phyloP scores from a whole-genome alignment of 2,797 vertebrate genomes.

The Anniella stebbinsi region DNA sequence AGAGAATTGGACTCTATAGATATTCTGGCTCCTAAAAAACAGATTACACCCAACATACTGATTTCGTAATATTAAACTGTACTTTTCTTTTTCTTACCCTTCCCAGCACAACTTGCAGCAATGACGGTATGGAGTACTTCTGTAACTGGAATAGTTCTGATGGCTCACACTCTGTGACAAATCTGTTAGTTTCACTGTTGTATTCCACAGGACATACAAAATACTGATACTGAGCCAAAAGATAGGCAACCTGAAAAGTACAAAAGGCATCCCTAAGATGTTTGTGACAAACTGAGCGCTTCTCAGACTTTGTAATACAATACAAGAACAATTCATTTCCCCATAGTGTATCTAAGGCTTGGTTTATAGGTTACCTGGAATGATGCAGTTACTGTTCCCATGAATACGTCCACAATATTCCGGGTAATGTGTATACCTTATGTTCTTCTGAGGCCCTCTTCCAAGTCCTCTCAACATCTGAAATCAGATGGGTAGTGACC shows the following conservation, averaged over 20 bases:
- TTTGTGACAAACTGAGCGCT: neutral
- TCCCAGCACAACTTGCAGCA: conserved; percentile 82
- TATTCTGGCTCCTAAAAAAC: neutral
- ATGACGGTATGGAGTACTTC: conserved; percentile 87
- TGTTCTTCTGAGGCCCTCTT: neutral
- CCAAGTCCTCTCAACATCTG: neutral
- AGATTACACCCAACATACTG: neutral
- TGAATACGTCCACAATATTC: neutral
- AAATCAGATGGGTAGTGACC: conserved; percentile 2
- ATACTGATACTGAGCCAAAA: conserved; percentile 92
- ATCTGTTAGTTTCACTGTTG: conserved; percentile 91
- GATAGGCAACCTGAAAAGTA: conserved; percentile 87
- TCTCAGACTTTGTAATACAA: neutral
- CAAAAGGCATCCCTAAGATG: conserved; percentile 41
- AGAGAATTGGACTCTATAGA: neutral
- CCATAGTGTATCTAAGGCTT: neutral
- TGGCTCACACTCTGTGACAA: conserved; percentile 91
- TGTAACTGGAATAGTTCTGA: conserved; percentile 92
- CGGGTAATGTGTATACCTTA: neutral
- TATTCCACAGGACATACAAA: conserved; percentile 96
- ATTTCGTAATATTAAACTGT: neutral
- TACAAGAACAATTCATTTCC: neutral
- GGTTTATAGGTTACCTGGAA: too few species aligned
- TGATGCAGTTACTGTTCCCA: too few species aligned
- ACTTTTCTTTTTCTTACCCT: conserved; percentile 80